These are phyloP conservation scores for Beaufortia kweichowensis DNA, from an alignment of 2,113 vertebrate genomes.

Conservation along the genomic window DNA sequence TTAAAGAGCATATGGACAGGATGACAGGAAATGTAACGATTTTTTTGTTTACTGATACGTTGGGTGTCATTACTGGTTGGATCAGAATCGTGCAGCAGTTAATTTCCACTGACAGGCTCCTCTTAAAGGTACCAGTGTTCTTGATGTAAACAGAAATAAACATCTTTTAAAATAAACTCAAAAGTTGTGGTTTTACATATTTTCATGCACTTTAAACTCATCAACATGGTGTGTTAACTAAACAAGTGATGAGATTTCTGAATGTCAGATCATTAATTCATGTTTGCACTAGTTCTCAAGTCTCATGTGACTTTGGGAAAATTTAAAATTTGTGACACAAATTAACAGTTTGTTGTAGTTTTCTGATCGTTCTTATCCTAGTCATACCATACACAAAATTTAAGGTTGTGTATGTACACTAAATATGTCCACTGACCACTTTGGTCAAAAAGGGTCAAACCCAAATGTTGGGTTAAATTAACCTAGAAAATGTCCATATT, in stretches of 20 bases:
- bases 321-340: neutral
- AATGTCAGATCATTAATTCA: conserved; percentile 20
- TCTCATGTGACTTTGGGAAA: neutral
- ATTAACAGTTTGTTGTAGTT: neutral
- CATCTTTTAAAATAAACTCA: conserved; percentile 31
- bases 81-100: conserved; percentile 62
- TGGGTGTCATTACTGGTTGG: conserved; percentile 71
- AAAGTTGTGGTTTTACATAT: neutral
- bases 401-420: no score
- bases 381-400: neutral
- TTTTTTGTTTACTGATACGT: conserved; percentile 72
- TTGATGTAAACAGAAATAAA: conserved; percentile 48
- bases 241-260: conserved; percentile 1
- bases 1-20: conserved; percentile 72
- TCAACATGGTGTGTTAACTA: neutral
- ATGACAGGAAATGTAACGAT: conserved; percentile 61
- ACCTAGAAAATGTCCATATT: no score
- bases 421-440: no score
- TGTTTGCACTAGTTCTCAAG: conserved; percentile 21
- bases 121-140: conserved; percentile 72
- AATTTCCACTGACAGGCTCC: conserved; percentile 73
- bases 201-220: conserved; percentile 24
- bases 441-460: no score
- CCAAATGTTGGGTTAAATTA: no score
- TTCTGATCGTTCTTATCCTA: neutral